These are phyloP conservation scores for Matsumyia berberina DNA, from an alignment of 2,888 invertebrate species.

Conservation along the genomic window DNA sequence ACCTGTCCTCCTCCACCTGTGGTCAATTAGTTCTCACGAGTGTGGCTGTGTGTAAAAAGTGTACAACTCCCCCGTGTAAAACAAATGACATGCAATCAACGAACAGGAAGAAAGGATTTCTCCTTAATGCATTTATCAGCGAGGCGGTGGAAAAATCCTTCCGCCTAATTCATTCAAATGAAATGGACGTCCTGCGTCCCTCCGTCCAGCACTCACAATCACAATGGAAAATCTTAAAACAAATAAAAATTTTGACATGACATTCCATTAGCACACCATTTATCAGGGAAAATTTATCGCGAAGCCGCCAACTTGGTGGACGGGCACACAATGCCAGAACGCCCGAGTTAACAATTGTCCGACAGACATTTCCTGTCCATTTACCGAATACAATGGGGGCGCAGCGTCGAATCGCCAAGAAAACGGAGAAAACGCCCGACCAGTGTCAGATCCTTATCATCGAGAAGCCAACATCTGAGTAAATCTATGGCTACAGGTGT, in stretches of 20 bases:
- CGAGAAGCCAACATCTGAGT: conserved; percentile 63
- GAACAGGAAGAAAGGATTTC: conserved; percentile 65
- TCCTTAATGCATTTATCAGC: conserved; percentile 56
- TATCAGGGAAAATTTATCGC: conserved; percentile 79
- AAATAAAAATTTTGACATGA: conserved; percentile 81
- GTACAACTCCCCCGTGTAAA: not conserved
- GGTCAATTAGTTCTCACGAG: conserved; percentile 65
- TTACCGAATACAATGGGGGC: conserved; percentile 57
- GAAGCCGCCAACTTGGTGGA: not conserved
- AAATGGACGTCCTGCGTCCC: conserved; percentile 77
- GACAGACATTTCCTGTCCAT: conserved; percentile 75
- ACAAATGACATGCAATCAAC: conserved; percentile 50
- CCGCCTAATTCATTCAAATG: conserved; percentile 62
- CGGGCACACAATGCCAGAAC: conserved; percentile 18
- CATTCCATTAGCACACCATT: conserved; percentile 84
- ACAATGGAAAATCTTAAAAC: conserved; percentile 78
- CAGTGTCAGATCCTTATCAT: conserved; percentile 71
- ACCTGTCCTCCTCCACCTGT: conserved; percentile 57
- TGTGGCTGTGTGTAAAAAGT: conserved; percentile 59
- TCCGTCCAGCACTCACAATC: conserved; percentile 74
- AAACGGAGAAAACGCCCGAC: conserved; percentile 43
- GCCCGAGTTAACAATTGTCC: conserved; percentile 54
- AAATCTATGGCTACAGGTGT: conserved; percentile 60
- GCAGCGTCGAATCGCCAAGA: conserved; percentile 33
- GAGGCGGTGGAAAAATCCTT: conserved; percentile 29